Conservation (phyloP, 2,113 vertebrate genomes). For the Callionymus lyra region DNA sequence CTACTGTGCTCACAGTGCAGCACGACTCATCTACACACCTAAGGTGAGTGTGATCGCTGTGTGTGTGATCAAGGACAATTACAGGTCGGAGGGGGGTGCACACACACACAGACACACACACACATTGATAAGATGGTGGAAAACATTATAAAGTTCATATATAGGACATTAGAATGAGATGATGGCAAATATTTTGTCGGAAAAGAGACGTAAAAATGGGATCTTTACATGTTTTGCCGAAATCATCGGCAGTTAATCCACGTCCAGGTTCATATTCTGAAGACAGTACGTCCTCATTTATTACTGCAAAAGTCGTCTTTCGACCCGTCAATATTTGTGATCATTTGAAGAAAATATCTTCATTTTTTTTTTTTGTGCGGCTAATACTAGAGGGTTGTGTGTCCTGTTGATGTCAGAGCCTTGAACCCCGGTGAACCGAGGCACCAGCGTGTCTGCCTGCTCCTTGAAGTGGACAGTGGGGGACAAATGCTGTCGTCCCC, state of each 20-base stretch:
- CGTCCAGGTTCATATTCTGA: no score
- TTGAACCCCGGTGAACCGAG: slow-evolving; percentile 44
- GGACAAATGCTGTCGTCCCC: slow-evolving; percentile 48
- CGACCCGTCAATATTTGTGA: no score
- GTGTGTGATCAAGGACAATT: slow-evolving; percentile 34
- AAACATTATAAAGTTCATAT: neutral
- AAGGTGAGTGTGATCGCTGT: slow-evolving; percentile 31
- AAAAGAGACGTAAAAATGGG: no score
- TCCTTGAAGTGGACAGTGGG: slow-evolving; percentile 23
- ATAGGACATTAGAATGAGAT: no score
- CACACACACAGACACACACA: neutral
- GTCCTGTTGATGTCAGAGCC: slow-evolving; percentile 44
- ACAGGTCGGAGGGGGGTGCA: slow-evolving; percentile 27
- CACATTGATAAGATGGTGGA: slow-evolving; percentile 19
- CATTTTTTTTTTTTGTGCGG: no score
- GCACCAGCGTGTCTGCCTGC: slow-evolving; percentile 54
- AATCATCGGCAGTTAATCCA: no score
- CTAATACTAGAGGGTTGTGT: no score
- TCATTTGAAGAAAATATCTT: no score
- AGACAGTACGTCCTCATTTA: no score
- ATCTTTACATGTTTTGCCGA: no score
- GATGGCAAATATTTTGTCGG: no score
- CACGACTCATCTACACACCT: slow-evolving; percentile 67
- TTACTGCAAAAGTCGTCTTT: no score
- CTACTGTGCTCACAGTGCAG: slow-evolving; percentile 56